Base-by-base conservation (phyloP, 2,888 invertebrate species). In the Leptopilina drosophilae region DNA sequence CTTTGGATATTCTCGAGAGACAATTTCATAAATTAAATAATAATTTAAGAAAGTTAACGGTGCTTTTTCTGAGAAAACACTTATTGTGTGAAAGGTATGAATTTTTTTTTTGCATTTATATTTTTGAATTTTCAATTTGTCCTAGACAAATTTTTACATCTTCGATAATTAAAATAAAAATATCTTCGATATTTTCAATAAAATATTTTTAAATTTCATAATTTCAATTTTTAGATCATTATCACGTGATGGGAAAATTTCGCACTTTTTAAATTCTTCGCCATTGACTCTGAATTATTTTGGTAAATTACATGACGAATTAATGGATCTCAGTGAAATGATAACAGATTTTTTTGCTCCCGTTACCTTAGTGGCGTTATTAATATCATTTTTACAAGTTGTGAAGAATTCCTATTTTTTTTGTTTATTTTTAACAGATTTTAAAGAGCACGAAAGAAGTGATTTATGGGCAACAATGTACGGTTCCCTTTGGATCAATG, bases 11-110 rank as follows among this genome's bases (percentile, higher is more conserved):
- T 2, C 12, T 49, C 0, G 6, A 69, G 7, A 8, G 0, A 26
- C 20, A 26, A 69, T 69, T 69, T 49, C 49, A 6, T 69, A 20
- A 15, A 7, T 69, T 69, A 26, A 69, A 69, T 26, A 5, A 7
- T 1, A 20, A 6, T 20, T 26, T 69, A 7, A 12, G 12, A 14
- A 69, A 67, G 5, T n/a, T 12, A 12, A 1, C 42, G 9, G 15
- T 46, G 12, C 46, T 15, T 46, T 14, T 26, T 2, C 7, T 20
- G 42, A 69, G 49, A 11, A 26, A 15, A 42, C 40, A 42, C 8
- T 66, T n/a, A n/a, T n/a, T 20, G n/a, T n/a, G 15, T 5, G 15
- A 59, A 15, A 62, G 62, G 62, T 62, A 62, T 0, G 33, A 1
- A 33, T 2, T 33, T 33, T 33, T 33, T 33, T 33, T 33, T 33